Evolutionary conservation across 1,140 invertebrate genomes (phyloP).

Genomic region (Drosophila subpulchrella): DNA sequence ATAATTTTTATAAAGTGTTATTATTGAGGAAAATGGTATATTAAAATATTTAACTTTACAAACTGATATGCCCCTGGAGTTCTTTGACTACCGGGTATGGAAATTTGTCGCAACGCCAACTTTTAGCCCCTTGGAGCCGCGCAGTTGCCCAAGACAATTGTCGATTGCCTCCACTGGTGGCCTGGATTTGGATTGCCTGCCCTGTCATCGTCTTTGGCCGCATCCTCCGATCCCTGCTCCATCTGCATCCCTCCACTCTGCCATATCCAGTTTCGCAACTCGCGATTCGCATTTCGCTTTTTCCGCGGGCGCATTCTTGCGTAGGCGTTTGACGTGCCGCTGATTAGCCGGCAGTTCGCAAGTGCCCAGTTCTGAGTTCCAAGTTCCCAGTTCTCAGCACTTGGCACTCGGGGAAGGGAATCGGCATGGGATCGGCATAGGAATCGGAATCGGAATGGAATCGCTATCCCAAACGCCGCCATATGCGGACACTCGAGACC

Average conservation of each 20-base stretch:
- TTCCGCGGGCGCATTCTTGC: constrained; percentile 45
- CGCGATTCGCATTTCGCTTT: constrained; percentile 16
- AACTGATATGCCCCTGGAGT: neutral
- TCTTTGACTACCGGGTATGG: neutral
- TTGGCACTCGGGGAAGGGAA: constrained; percentile 1
- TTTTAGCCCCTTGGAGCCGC: constrained; percentile 26
- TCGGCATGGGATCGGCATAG: neutral
- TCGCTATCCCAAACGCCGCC: constrained; percentile 1
- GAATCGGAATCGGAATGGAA: constrained; percentile 1
- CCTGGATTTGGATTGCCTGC: constrained; percentile 24
- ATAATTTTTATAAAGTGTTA: too few relatives aligned
- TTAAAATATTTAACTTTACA: too few relatives aligned
- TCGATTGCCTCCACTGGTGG: constrained; percentile 48
- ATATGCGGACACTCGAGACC: constrained; percentile 45
- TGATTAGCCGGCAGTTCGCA: constrained; percentile 63
- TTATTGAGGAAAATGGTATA: too few relatives aligned
- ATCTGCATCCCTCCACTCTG: neutral
- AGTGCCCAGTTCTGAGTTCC: neutral
- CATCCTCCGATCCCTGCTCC: constrained; percentile 1
- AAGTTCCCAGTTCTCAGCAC: neutral
- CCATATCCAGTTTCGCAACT: constrained; percentile 14
- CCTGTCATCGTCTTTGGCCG: constrained; percentile 38
- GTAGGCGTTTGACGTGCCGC: constrained; percentile 71
- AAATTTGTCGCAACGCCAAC: constrained; percentile 46
- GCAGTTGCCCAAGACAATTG: constrained; percentile 15